A percentile compares a stretch with the other conserved stretches of the same genome.
phyloP scores from a whole-genome alignment of 2,113 vertebrate species.

The Melospiza georgiana region DNA sequence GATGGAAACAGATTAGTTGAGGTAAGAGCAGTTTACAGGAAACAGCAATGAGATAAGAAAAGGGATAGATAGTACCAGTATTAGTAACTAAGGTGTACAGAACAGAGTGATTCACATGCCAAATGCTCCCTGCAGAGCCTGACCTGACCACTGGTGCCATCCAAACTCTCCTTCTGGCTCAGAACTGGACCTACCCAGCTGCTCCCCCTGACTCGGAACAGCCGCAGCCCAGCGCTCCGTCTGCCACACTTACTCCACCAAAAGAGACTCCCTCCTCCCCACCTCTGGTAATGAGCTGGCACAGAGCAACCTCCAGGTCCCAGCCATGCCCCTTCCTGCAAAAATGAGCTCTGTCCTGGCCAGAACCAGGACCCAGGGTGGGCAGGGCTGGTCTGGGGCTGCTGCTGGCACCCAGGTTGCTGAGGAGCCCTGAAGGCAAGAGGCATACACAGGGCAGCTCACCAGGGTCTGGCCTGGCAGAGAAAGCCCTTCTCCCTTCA shows the following conservation, averaged over 20 bases:
- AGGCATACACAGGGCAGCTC: accelerated
- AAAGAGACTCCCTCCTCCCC: too few species aligned
- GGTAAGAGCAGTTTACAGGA: background rate
- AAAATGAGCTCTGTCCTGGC: too few species aligned
- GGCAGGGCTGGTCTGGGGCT: background rate
- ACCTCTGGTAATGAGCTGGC: accelerated
- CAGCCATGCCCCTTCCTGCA: background rate
- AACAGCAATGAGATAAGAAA: background rate
- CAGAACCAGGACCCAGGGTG: too few species aligned
- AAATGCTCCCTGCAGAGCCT: background rate
- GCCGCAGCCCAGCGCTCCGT: accelerated
- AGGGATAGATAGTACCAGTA: background rate
- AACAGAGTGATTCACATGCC: background rate
- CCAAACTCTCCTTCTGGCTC: background rate
- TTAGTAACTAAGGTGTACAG: background rate
- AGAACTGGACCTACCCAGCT: background rate
- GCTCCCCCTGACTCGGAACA: accelerated
- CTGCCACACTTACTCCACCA: accelerated
- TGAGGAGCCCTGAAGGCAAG: background rate
- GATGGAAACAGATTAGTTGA: background rate
- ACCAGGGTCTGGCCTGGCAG: accelerated
- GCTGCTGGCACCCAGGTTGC: background rate
- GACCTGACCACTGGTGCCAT: accelerated
- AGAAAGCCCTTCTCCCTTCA: background rate
- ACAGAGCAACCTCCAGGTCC: background rate